Evolutionary conservation across 2,797 vertebrate species (phyloP).

Genomic region (Lepus townsendii): DNA sequence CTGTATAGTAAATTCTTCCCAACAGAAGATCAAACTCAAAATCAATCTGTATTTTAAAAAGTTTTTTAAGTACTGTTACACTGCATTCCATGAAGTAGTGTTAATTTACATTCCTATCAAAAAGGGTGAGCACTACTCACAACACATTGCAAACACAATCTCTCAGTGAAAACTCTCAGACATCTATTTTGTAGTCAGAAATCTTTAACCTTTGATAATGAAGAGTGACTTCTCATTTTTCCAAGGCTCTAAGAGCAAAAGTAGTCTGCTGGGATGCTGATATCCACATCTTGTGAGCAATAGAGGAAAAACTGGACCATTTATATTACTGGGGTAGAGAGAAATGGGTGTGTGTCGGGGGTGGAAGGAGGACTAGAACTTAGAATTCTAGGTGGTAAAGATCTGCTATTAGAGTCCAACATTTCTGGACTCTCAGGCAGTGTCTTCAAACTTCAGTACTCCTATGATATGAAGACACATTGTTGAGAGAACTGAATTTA

Average conservation of each 20-base stretch:
- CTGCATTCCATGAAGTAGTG: neutral
- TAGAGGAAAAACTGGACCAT: neutral
- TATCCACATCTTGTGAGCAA: neutral
- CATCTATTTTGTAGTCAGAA: neutral
- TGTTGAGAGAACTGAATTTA: neutral
- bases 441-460: neutral
- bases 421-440: neutral
- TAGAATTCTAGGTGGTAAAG: neutral
- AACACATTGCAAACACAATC: too few species aligned
- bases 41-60: neutral
- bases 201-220: neutral
- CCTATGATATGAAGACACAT: neutral
- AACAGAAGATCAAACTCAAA: neutral
- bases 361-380: neutral
- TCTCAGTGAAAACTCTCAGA: neutral
- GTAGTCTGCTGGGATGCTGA: neutral
- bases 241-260: neutral
- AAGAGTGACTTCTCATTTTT: neutral
- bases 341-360: too few species aligned
- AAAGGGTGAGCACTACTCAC: neutral
- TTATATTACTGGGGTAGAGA: neutral
- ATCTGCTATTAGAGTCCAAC: neutral
- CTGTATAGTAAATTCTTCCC: neutral
- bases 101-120: neutral
- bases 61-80: neutral